A percentile compares a stretch with the other conserved stretches of the same genome.
These are phyloP conservation scores for Xiphophorus hellerii DNA, from an alignment of 2,113 vertebrate genomes.

Conservation along the genomic window DNA sequence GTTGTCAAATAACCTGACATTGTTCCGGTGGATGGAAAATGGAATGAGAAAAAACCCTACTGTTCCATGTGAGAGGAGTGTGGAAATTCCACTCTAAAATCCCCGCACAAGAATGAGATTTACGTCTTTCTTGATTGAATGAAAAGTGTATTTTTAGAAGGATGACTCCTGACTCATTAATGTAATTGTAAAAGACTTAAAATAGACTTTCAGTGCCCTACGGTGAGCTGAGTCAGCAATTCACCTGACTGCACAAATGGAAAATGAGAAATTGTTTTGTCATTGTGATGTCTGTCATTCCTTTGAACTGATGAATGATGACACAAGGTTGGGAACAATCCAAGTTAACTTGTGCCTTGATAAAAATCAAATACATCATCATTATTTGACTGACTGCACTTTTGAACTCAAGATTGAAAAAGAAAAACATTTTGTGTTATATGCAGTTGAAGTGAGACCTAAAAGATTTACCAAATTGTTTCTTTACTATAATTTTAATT, in stretches of 20 bases:
- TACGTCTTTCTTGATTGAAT: neutral
- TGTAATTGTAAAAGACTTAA: neutral
- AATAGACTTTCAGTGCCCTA: neutral
- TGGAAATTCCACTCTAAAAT: neutral
- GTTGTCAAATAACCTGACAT: neutral
- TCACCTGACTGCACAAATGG: neutral
- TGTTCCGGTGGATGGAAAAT: neutral
- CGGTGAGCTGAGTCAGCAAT: neutral
- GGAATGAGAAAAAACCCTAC: neutral
- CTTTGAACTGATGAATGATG: constrained; percentile 7
- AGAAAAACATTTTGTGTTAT: no score
- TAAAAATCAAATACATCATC: neutral
- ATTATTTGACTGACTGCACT: no score
- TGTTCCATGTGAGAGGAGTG: neutral
- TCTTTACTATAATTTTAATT: no score
- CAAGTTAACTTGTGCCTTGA: neutral
- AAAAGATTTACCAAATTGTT: no score
- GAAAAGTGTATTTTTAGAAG: neutral
- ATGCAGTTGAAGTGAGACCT: no score
- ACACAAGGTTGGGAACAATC: neutral
- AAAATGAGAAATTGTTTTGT: neutral
- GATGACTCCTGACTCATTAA: neutral
- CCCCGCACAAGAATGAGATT: neutral
- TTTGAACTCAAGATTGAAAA: no score
- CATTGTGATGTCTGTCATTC: constrained; percentile 28